phyloP scores from a whole-genome alignment of 1,140 invertebrate species.

The Drosophila miranda region DNA sequence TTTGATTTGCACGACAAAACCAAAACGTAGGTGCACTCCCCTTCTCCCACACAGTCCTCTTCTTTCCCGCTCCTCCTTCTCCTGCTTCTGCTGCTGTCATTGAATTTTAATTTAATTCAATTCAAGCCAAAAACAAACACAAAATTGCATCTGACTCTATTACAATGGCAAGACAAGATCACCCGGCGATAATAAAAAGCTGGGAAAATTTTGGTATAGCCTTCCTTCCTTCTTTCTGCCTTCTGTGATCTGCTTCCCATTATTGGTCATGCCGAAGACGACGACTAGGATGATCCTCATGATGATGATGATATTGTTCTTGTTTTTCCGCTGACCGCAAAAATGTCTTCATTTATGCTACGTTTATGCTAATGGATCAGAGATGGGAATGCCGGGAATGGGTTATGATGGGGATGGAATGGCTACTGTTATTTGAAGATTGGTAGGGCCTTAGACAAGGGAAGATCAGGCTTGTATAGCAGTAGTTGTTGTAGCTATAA shows the following conservation, averaged over 20 bases:
- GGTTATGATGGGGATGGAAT: constrained; percentile 13
- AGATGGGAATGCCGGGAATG: constrained; percentile 38
- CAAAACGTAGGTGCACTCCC: constrained; percentile 64
- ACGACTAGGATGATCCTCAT: constrained; percentile 41
- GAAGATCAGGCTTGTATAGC: too few relatives aligned
- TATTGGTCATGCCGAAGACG: constrained; percentile 71
- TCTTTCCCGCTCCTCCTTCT: neutral
- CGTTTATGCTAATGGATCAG: constrained; percentile 74
- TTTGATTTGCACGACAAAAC: constrained; percentile 77
- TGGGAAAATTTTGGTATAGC: constrained; percentile 66
- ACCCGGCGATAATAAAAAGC: constrained; percentile 72
- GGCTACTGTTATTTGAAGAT: neutral
- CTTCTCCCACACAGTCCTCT: neutral
- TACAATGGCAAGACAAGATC: constrained; percentile 70
- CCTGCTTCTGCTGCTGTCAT: constrained; percentile 51
- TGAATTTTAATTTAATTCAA: constrained; percentile 80
- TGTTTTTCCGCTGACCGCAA: constrained; percentile 41
- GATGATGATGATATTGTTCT: constrained; percentile 43
- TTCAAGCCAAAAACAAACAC: constrained; percentile 58
- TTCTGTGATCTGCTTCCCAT: constrained; percentile 74
- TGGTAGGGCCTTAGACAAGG: neutral
- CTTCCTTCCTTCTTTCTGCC: neutral
- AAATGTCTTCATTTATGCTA: constrained; percentile 77
- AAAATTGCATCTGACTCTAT: constrained; percentile 64
- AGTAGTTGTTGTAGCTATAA: too few relatives aligned